Base-by-base conservation (phyloP, 2,113 vertebrate genomes). In the Condylura cristata region DNA sequence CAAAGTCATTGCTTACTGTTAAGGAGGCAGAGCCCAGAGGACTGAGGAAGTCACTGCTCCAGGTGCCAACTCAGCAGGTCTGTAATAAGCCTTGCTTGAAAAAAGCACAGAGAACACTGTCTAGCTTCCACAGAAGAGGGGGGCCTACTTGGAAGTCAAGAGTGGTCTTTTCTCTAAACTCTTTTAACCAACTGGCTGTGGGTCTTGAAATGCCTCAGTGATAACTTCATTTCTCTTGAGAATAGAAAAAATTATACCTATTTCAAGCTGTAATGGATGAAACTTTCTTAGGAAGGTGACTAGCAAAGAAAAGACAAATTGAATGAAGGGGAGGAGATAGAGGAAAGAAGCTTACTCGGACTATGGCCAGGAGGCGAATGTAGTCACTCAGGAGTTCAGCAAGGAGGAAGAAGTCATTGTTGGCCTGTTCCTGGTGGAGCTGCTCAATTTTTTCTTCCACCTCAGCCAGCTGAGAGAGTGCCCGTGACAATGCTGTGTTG, bases 371-470 rank as follows among this genome's bases (percentile, higher is more conserved):
- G 37, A 99, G 98, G 53, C 99, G 99, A 96, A 99, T 99, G 96
- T 99, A 99, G 97, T 99, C 99, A 3, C 99, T 99, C 58, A 99
- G 98, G 93, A 99, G 98, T 95, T 99, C 99, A 0, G 99, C 99
- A 5, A 99, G 98, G 86, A 98, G 96, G 97, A 99, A 99, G 97
- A 99, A 99, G 98, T 99, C 99, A 7, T 94, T 98, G 60, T 98
- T 98, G 37, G 99, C 99, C 95, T 99, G 99, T n/a, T 99, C 99
- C 83, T 99, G 99, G 96, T 99, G 99, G 22, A 99, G 97, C 97
- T 99, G 99, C 96, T 99, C 99, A 6, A 99, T 99, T 98, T 99
- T 99, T 96, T 99, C 99, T 96, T 99, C 99, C 96, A 99, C 99
- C 97, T 99, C 99, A 0, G 99, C 99, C 97, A 99, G 99, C 97